These are phyloP conservation scores for Ormyrus thymus DNA, from an alignment of 2,888 invertebrate genomes.

Conservation along the genomic window DNA sequence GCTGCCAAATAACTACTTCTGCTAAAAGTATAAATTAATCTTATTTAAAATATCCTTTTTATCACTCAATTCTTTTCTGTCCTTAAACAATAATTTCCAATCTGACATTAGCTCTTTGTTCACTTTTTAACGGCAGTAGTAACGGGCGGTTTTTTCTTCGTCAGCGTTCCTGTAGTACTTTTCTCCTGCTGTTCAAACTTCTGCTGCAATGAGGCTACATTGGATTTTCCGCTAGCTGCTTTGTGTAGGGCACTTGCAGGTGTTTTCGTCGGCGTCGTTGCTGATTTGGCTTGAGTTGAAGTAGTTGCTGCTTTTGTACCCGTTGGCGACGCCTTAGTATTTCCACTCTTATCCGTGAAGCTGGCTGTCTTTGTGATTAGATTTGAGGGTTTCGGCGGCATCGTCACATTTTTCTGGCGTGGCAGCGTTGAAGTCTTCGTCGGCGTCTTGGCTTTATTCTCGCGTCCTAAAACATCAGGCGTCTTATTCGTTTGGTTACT, in stretches of 20 bases:
- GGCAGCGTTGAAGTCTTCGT: conserved; percentile 64
- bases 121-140: conserved; percentile 23
- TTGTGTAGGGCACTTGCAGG: background rate
- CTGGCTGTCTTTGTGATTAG: conserved; percentile 76
- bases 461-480: conserved; percentile 70
- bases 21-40: too few species aligned
- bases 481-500: conserved; percentile 75
- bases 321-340: conserved; percentile 62
- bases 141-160: conserved; percentile 28
- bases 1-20: too few species aligned
- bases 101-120: background rate
- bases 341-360: conserved; percentile 66
- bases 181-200: conserved; percentile 81
- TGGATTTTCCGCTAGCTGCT: conserved; percentile 66
- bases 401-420: conserved; percentile 72
- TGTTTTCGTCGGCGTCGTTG: conserved; percentile 7
- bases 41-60: too few species aligned
- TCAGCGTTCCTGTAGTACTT: conserved; percentile 6
- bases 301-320: conserved; percentile 56
- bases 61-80: too few species aligned
- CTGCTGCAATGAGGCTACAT: conserved; percentile 86
- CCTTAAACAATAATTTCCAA: background rate
- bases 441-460: conserved; percentile 55
- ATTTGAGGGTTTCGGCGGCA: conserved; percentile 76
- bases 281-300: conserved; percentile 41